Conservation (phyloP, 2,797 vertebrate genomes). For the Esox masquinongy region DNA sequence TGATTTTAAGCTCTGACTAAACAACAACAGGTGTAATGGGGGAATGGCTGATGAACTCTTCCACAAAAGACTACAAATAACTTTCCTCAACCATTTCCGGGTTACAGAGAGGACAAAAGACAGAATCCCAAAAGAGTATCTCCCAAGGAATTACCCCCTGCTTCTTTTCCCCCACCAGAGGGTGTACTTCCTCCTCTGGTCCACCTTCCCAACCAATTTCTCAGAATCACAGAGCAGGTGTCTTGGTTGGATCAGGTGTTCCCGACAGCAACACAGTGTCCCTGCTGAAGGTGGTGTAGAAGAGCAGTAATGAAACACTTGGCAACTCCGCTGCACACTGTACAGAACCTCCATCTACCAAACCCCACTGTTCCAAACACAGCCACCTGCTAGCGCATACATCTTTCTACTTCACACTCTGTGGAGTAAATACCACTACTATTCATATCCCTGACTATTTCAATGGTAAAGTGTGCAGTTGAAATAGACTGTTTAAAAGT, state of each 20-base stretch:
- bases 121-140: background rate
- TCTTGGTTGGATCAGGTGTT: conserved; percentile 11
- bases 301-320: conserved; percentile 33
- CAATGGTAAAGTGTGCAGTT: background rate
- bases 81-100: too few species aligned
- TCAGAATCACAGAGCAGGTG: conserved; percentile 25
- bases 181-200: background rate
- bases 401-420: background rate
- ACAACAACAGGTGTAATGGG: too few species aligned
- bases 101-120: background rate
- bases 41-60: too few species aligned
- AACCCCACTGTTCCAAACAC: conserved; percentile 17
- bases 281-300: conserved; percentile 32
- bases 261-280: conserved; percentile 27
- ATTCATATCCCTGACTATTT: background rate
- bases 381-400: background rate
- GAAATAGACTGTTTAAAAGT: background rate
- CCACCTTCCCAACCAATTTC: conserved; percentile 1
- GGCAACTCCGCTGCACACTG: conserved; percentile 21
- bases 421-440: background rate
- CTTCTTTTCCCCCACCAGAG: background rate
- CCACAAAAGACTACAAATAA: too few species aligned
- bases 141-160: background rate
- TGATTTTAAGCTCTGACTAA: too few species aligned
- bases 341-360: conserved; percentile 31